Evolutionary conservation across 2,797 vertebrate genomes (phyloP), one percentile per base, ranked within the genome.

Genomic region (Poecile montanus): DNA sequence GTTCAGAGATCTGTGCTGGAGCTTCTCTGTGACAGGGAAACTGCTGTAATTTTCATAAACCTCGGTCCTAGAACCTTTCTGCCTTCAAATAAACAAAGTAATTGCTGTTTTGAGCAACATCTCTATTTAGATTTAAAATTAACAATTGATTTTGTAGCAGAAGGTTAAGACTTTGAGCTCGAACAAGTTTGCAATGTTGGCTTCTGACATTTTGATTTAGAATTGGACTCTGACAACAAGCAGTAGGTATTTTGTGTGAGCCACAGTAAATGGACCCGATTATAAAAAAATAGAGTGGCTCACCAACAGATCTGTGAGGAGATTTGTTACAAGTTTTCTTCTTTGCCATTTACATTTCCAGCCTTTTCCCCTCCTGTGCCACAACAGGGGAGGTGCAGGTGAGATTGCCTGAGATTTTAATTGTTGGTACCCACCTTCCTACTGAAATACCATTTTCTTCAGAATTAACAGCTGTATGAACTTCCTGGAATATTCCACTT

Each of bases 271-370:
- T 10, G 12, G 38, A 42, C 9, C 3, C 36, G 44, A 18, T 65
- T 15, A 36, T 13, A 13, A 40, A 20, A 40, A 40, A 36, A 61
- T 34, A 34, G 34, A 34, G 34, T 58, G 17, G n/a, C 4, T 71
- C 2, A 0, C 8, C 9, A 53, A 44, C 18, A 54, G 34, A 47
- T 23, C 34, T 84, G 20, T n/a, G 17, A 71, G n/a, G 16, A 47
- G 15, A 19, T 84, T n/a, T 84, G 2, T 47, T 65, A 2, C 7
- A 29, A 44, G 9, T 48, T 30, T 16, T 73, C 20, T 16, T 29
- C 32, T 29, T 51, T 29, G 4, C 5, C 4, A 3, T 38, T 90
- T 5, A 2, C 3, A 1, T 13, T 27, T 5, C 20, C 45, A 56
- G 5, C 7, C 10, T 63, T 87, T 63, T 13, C 18, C 16, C 14